phyloP scores from a whole-genome alignment of 1,140 invertebrate genomes.

The Archegozetes longisetosus region DNA sequence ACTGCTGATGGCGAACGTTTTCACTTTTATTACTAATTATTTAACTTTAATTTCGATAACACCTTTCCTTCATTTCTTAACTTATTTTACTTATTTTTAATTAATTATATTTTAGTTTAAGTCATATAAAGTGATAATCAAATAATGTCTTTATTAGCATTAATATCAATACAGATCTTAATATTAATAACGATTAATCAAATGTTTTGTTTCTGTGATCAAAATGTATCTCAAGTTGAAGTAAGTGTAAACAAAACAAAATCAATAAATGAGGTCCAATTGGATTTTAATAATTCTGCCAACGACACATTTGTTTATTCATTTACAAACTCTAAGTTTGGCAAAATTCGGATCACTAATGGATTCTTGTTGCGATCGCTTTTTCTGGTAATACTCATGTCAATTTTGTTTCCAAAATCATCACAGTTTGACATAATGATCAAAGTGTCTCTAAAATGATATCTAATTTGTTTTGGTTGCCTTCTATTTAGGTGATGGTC shows the following conservation, averaged over 20 bases:
- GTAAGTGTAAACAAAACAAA: neutral
- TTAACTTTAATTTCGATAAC: neutral
- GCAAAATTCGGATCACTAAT: neutral
- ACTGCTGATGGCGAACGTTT: neutral
- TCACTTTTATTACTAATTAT: neutral
- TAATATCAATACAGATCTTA: neutral
- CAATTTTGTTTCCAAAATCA: neutral
- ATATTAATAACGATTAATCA: neutral
- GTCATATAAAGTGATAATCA: neutral
- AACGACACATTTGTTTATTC: neutral
- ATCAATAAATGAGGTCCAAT: neutral
- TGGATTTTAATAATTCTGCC: neutral
- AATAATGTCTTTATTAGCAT: neutral
- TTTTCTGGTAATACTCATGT: neutral
- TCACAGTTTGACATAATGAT: neutral
- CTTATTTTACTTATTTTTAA: neutral
- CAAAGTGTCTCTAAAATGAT: too few relatives aligned
- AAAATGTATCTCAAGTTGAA: neutral
- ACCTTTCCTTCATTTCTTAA: neutral
- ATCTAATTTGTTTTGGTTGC: neutral
- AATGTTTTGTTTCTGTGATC: neutral
- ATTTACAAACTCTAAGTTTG: neutral
- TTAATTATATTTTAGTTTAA: neutral
- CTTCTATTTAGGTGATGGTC: neutral
- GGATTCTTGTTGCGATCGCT: neutral